Evolutionary conservation across 2,797 vertebrate genomes (phyloP).

Genomic region (Mormyrops boulengeri): DNA sequence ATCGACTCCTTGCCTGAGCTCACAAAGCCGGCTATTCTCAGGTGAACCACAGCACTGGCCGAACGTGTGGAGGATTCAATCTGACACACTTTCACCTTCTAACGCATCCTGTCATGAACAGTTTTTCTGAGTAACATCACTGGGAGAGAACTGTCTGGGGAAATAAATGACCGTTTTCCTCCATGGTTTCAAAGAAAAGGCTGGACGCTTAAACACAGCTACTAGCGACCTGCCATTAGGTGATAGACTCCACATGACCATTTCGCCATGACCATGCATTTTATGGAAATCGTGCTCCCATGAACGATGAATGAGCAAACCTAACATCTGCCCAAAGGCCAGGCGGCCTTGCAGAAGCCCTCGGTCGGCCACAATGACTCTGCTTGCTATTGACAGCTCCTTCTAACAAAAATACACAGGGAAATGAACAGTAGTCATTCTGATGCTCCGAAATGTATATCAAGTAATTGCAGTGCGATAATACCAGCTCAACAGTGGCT

Average conservation of each 20-base stretch:
- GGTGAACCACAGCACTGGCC: not conserved
- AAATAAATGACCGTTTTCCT: not conserved
- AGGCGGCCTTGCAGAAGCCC: slow-evolving; percentile 26
- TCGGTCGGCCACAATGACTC: slow-evolving; percentile 19
- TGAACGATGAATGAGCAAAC: slow-evolving; percentile 28
- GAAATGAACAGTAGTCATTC: not conserved
- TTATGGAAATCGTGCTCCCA: slow-evolving; percentile 32
- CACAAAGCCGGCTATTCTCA: not conserved
- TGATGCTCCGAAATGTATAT: not conserved
- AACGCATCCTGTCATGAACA: not conserved
- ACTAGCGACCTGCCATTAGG: not conserved
- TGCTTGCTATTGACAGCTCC: not conserved
- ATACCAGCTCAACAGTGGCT: not conserved
- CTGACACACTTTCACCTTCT: slow-evolving; percentile 3
- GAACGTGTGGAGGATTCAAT: slow-evolving; percentile 5
- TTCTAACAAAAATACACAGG: not conserved
- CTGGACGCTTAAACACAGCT: not conserved
- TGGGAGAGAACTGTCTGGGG: not conserved
- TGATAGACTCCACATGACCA: not conserved
- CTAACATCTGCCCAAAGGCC: slow-evolving; percentile 28
- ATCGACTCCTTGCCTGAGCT: not conserved
- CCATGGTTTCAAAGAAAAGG: not conserved
- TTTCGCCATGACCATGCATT: slow-evolving; percentile 18
- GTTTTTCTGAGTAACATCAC: not conserved
- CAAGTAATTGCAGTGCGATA: not conserved